Conservation (phyloP, 2,888 invertebrate genomes). For the Lamproptera curius region DNA sequence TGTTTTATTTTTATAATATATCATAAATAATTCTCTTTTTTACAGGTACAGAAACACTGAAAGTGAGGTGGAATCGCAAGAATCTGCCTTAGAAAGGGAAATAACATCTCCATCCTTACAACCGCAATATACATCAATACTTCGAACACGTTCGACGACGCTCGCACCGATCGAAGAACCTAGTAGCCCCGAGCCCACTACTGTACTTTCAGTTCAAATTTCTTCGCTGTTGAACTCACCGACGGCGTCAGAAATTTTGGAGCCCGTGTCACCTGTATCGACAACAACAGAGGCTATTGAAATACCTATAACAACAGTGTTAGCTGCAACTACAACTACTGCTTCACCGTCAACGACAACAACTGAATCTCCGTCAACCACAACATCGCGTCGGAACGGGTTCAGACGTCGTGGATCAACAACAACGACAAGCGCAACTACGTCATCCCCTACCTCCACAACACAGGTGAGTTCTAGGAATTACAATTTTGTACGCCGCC, state of each 20-base stretch:
- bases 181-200: constrained; percentile 56
- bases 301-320: constrained; percentile 41
- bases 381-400: constrained; percentile 41
- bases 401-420: constrained; percentile 48
- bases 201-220: constrained; percentile 65
- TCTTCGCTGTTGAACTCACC: constrained; percentile 63
- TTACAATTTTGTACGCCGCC: constrained; percentile 66
- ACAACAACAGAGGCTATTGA: constrained; percentile 39
- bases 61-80: constrained; percentile 49
- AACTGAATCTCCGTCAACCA: constrained; percentile 35
- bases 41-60: constrained; percentile 52
- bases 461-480: constrained; percentile 79
- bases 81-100: constrained; percentile 61
- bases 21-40: constrained; percentile 21
- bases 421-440: constrained; percentile 39
- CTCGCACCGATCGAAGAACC: constrained; percentile 38
- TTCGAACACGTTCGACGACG: constrained; percentile 55
- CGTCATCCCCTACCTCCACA: constrained; percentile 41
- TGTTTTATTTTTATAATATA: too few species aligned
- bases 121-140: constrained; percentile 62
- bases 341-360: constrained; percentile 40
- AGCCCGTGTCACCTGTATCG: constrained; percentile 38
- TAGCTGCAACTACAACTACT: constrained; percentile 41
- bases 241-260: constrained; percentile 37
- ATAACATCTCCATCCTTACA: constrained; percentile 55